Evolutionary conservation across 2,888 invertebrate species (phyloP), one percentile per base, ranked within the genome.

Genomic region (Eupsilia transversa): DNA sequence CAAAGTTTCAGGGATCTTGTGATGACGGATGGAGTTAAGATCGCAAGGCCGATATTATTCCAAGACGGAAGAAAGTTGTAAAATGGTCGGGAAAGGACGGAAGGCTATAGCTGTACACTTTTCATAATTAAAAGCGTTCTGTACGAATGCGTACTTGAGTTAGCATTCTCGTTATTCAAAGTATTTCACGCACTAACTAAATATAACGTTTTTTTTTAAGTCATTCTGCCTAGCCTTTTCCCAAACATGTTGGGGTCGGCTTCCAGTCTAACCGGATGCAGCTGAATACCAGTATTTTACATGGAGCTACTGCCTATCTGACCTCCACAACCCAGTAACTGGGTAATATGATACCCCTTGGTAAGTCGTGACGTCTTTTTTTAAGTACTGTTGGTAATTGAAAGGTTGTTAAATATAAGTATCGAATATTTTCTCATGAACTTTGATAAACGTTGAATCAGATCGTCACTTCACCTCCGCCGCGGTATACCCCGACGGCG

Each of bases 21-120:
- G 20, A 35, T 70, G 70, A 52, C 41, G 56, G 49, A 70, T 49
- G 27, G 63, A 33, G 46, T 69, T 56, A 70, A 70, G 63, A 75
- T 76, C 10, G 52, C 17, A 27, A 49, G 6, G 12, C 10, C 33
- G 49, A 56, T 63, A 56, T 7, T 17, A 41, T 27, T 3, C 23
- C 41, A 43, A 41, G 41, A 41, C 14, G 41, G 27, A 49, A 43
- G 10, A 41, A 75, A 41, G 56, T 76, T 63, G 33, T 56, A 57
- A 70, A 75, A 49, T 23, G 10, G 41, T 41, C 33, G 33, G 0
- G 14, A 27, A 52, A 30, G 14, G 2, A 27, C 14, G 33, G 14
- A 23, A 14, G 1, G 14, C 9, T n/a, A 43, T 33, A 52, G 52
- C 43, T 56, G 52, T 38, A 38, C 10, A 54, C 2, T 54, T 59